Base-by-base conservation (phyloP, 2,797 vertebrate species). In the Microhierax caerulescens region DNA sequence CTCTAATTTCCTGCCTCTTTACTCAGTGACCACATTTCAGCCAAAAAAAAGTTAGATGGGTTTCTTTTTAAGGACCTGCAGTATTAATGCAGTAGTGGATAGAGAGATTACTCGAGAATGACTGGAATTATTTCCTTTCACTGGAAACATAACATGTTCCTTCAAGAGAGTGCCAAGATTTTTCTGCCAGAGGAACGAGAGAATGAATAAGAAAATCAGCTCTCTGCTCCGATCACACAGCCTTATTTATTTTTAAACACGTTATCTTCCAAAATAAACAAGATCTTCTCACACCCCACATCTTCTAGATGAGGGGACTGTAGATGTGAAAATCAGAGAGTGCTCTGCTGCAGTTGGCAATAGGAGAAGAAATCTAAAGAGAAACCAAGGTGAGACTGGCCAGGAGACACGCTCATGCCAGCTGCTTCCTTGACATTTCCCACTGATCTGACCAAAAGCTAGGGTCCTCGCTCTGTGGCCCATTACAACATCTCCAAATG, bases 61-160 rank as follows among this genome's bases (percentile, higher is more conserved):
- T 84, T 39, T 93, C 65, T 88, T 88, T 94, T 88, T 73, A 93
- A 91, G 67, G 59, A 61, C 50, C 47, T 56, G 54, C 73, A 47
- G 22, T 50, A 85, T 83, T 77, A 72, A 88, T 54, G 45, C 57
- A 32, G 53, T 59, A 60, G 61, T 76, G 79, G 69, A 78, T 80
- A 81, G 50, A 85, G 13, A 34, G 45, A 84, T 95, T 95, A 61
- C 24, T 91, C 1, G 45, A 84, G 76, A 97, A 92, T 77, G 69
- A 86, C 79, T 69, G 65, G 90, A 88, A 93, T 81, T 81, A 93
- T 81, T 93, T 89, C 81, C 85, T 85, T 83, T 72, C 76, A 61
- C 68, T 90, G 43, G 61, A 86, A 93, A 85, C 27, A 54, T 73
- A 95, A 50, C 48, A 54, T 20, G 7, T 85, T 91, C 47, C 68